Evolutionary conservation across 2,888 invertebrate species (phyloP), one percentile per base, ranked within the genome.

Genomic region (Xylocampa areola): DNA sequence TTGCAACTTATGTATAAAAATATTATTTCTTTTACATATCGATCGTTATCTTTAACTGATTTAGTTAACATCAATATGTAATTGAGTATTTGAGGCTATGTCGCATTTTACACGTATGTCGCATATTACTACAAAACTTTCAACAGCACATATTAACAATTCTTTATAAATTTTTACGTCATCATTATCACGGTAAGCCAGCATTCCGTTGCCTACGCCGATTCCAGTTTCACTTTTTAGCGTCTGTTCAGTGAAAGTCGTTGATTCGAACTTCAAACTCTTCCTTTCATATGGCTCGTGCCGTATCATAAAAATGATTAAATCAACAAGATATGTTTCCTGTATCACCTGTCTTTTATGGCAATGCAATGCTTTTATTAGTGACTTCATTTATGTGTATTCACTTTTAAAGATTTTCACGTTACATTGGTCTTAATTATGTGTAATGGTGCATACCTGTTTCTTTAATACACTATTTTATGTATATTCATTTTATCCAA

Each of bases 151-250:
- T 67, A 64, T 69, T 41, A 67, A 65, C 64, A 64, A 68, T 61
- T 65, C 63, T 63, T 62, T 65, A 65, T 57, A 55, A 35, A 49
- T 76, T 62, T 74, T 76, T 73, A 77, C 75, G 68, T 79, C 79
- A 79, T 80, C 69, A 81, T 88, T 83, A 87, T 85, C 83, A 80
- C 84, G 73, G 83, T 86, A 81, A 87, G 77, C 79, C 77, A 79
- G 82, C 81, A 84, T 83, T 82, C 82, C 74, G 61, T 71, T 78
- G 77, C 79, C 78, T 78, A 80, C 82, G 80, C 76, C 73, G 84
- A 84, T 87, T 87, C 82, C 89, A 89, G 89, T 93, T 93, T 93
- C 92, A 92, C 93, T 92, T 93, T 90, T 92, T 92, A 92, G 90
- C 89, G 83, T 88, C 81, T 85, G 78, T 75, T 80, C 75, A 87